These are phyloP conservation scores for Datnioides undecimradiatus DNA, from an alignment of 2,113 vertebrate species.

Conservation along the genomic window DNA sequence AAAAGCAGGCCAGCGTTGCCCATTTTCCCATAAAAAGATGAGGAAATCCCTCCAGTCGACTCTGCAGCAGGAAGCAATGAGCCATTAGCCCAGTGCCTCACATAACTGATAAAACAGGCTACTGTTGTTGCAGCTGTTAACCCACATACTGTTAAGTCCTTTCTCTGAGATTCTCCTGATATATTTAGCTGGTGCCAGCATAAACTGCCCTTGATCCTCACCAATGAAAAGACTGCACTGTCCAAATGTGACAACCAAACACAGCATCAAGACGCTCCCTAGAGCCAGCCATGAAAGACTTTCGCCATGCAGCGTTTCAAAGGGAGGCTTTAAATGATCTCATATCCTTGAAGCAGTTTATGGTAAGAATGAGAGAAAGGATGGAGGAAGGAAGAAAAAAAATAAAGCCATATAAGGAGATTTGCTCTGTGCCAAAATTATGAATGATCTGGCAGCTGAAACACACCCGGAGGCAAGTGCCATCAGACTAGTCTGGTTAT, in stretches of 20 bases:
- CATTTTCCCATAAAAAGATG: neutral
- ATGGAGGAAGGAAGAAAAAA: neutral
- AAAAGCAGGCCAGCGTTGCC: conserved; percentile 2
- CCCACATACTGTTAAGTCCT: neutral
- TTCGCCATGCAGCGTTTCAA: neutral
- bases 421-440: conserved; percentile 11
- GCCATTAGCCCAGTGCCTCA: conserved; percentile 39
- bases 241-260: conserved; percentile 27
- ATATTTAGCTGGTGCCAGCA: conserved; percentile 5
- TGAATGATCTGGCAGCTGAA: conserved; percentile 19
- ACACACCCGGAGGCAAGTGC: neutral
- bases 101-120: conserved; percentile 4
- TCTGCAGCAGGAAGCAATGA: conserved; percentile 2
- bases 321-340: conserved; percentile 31
- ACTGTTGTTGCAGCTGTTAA: conserved; percentile 6
- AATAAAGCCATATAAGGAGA: conserved; percentile 4
- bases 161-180: conserved; percentile 10
- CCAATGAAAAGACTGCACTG: conserved; percentile 9
- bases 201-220: conserved; percentile 29
- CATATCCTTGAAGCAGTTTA: conserved; percentile 10
- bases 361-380: conserved; percentile 25
- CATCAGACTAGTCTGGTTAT: neutral
- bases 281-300: conserved; percentile 3
- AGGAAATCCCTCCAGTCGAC: conserved; percentile 5
- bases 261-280: conserved; percentile 1